Base-by-base conservation (phyloP, 1,140 invertebrate genomes). In the Leptinotarsa defecta region DNA sequence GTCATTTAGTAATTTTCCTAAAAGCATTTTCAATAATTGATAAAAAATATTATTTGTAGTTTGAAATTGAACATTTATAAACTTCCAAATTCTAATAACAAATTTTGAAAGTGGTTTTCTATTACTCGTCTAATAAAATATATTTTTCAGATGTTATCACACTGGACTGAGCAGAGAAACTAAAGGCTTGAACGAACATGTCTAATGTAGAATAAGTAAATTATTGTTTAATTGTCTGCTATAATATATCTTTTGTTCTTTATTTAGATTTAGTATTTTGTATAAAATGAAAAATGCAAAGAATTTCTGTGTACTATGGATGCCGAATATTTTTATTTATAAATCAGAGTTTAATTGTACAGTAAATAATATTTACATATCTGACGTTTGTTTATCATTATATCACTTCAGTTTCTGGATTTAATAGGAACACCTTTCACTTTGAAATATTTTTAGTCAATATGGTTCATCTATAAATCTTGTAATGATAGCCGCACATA, bases 401-500 rank as follows among this genome's bases (percentile, higher is more conserved):
- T 43, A 43, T 43, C 11, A 3, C 2, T 11, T 11, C 8, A 43
- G 34, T 43, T 43, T 43, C 8, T 8, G 34, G 8, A 43, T 8
- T 11, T 8, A 43, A 43, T 43, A 11, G 8, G 34, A 11, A 43
- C 34, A 43, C 34, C 8, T 43, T 43, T 43, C 34, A 43, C 34
- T 43, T 3, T 11, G 34, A 43, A 11, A 62, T 62, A n/a, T 20
- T 62, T 62, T 6, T 6, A 6, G 20, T 62, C 20, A 62, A 3
- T 24, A 8, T 65, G 64, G 13, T 65, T 13, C 17, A 70, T 20
- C 68, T 48, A 70, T 13, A 49, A 70, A 70, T 70, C 68, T 52
- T 52, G 68, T 48, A 57, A 70, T 70, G 20, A 70, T 48, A 34
- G 68, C 68, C 19, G 68, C 68, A 70, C 68, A 70, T 48, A 70